A percentile compares a stretch with the other conserved stretches of the same genome.
These are phyloP conservation scores for Odontamblyopus rebecca DNA, from an alignment of 2,797 vertebrate genomes.

Conservation along the genomic window DNA sequence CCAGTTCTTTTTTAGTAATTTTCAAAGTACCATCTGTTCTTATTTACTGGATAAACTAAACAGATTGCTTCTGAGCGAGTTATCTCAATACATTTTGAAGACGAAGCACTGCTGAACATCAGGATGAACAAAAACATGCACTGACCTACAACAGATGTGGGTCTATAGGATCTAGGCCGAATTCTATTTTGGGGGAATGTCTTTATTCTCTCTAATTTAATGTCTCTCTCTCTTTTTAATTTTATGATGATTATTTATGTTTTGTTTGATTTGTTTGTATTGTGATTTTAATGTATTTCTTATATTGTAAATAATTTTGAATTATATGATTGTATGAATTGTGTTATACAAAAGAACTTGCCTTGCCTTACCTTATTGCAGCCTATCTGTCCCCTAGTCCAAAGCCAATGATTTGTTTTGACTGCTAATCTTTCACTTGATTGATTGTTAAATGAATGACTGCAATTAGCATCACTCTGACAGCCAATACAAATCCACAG, in stretches of 20 bases:
- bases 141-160: neutral
- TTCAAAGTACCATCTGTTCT: neutral
- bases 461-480: conserved; percentile 1
- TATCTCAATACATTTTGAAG: neutral
- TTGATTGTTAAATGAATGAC: conserved; percentile 3
- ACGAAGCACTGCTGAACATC: neutral
- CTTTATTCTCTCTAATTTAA: neutral
- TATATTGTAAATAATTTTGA: no score
- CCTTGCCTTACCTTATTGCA: neutral
- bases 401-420: neutral
- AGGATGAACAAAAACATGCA: neutral
- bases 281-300: no score
- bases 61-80: neutral
- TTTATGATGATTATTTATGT: no score
- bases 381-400: neutral
- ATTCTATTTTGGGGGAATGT: neutral
- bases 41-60: neutral
- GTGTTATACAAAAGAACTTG: no score
- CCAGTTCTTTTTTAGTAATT: neutral
- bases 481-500: neutral
- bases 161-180: neutral
- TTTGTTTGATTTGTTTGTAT: no score
- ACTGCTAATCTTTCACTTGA: neutral
- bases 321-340: no score
- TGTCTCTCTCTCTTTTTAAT: no score